Conservation (phyloP, 2,113 vertebrate species). For the Rhabdomys dilectus region DNA sequence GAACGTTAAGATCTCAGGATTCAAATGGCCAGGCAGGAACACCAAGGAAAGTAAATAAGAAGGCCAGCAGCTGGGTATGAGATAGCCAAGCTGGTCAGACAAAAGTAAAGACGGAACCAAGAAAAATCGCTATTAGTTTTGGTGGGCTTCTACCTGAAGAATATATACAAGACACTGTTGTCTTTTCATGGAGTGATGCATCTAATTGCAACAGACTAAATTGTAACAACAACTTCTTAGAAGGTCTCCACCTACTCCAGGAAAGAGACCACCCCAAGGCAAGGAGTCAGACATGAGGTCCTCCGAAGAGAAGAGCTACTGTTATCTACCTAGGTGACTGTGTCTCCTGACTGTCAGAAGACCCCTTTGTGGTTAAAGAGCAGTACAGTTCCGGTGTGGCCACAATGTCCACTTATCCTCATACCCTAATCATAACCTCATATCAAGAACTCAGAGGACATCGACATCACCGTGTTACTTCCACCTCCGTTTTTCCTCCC, state of each 20-base stretch:
- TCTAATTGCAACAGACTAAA: constrained; percentile 16
- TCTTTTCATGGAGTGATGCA: not conserved
- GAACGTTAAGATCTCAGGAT: not conserved
- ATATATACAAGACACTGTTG: not conserved
- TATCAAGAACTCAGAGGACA: not conserved
- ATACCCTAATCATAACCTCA: no score
- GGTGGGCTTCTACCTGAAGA: not conserved
- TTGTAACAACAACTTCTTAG: not conserved
- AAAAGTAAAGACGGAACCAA: no score
- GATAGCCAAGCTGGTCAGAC: not conserved
- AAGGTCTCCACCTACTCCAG: not conserved
- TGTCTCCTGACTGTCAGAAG: not conserved
- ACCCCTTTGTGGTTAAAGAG: not conserved
- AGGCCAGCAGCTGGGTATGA: not conserved
- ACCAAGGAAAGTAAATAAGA: not conserved
- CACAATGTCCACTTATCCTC: not conserved
- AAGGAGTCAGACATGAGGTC: not conserved
- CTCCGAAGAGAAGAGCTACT: no score
- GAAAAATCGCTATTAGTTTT: not conserved
- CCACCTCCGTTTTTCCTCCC: no score
- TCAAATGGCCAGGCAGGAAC: not conserved
- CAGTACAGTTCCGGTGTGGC: not conserved
- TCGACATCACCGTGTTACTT: not conserved
- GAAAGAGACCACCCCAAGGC: not conserved
- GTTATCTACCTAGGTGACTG: not conserved